These are phyloP conservation scores for Dendrolimus pini DNA, from an alignment of 2,888 invertebrate genomes.

Conservation along the genomic window DNA sequence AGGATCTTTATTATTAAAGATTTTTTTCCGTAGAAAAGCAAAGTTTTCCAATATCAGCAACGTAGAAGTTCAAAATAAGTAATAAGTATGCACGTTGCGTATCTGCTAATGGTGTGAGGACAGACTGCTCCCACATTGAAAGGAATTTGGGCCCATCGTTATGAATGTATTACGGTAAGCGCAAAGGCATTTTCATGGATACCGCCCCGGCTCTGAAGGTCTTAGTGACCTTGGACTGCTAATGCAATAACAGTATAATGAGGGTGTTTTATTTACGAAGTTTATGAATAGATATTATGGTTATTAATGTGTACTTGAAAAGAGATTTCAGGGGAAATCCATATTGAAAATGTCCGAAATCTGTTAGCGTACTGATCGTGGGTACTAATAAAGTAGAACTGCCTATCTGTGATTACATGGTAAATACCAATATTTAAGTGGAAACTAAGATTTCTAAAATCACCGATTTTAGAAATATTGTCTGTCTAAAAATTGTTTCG, in stretches of 20 bases:
- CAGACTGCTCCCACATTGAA: constrained; percentile 15
- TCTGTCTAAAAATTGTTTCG: no score
- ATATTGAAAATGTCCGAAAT: no score
- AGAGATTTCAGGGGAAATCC: no score
- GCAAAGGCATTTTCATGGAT: constrained; percentile 35
- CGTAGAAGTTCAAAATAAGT: constrained; percentile 30
- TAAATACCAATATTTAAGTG: no score
- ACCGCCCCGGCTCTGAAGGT: constrained; percentile 23
- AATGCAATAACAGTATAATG: not conserved
- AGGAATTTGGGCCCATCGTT: constrained; percentile 29
- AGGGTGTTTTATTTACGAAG: not conserved
- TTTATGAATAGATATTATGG: no score
- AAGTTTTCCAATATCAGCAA: constrained; percentile 29
- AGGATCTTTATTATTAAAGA: not conserved
- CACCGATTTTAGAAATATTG: no score
- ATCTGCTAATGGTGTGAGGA: constrained; percentile 32
- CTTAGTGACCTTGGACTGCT: constrained; percentile 15
- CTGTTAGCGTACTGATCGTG: no score
- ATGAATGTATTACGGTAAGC: constrained; percentile 32
- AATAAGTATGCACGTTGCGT: constrained; percentile 37
- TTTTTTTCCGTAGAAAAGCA: constrained; percentile 9
- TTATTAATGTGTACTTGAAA: no score
- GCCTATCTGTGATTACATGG: no score
- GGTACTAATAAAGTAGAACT: no score
- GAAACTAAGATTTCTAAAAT: no score